Evolutionary conservation across 2,797 vertebrate species (phyloP).

Genomic region (Threskiornis aethiopicus): DNA sequence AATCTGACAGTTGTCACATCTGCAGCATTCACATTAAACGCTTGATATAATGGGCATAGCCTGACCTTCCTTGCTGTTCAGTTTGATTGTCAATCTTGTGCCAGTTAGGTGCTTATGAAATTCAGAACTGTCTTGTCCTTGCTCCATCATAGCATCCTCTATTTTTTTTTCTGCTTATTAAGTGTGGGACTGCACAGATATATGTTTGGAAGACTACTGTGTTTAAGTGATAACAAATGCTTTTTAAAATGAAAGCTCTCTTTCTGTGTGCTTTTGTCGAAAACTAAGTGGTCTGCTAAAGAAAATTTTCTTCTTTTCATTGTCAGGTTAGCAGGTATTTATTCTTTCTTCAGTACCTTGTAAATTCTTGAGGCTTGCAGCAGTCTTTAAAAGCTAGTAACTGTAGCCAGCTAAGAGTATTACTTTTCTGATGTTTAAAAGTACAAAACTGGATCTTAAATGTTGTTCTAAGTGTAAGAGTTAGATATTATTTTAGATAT

Average conservation of each 20-base stretch:
- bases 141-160: rapidly evolving
- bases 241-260: not conserved
- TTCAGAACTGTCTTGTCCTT: not conserved
- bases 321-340: not conserved
- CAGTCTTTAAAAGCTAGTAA: not conserved
- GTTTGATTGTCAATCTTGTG: not conserved
- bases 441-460: not conserved
- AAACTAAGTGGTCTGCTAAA: not conserved
- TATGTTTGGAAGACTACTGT: not conserved
- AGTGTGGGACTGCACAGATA: not conserved
- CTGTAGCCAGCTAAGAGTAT: not conserved
- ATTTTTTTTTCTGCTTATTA: not conserved
- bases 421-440: not conserved
- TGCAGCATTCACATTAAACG: not conserved
- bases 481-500: not conserved
- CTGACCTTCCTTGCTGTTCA: not conserved
- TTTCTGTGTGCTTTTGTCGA: not conserved
- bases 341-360: not conserved
- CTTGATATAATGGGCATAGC: not conserved
- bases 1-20: not conserved
- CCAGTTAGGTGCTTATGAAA: not conserved
- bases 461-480: not conserved
- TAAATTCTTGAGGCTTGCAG: not conserved
- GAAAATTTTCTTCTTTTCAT: not conserved
- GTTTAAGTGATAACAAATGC: not conserved